Evolutionary conservation across 2,113 vertebrate species (phyloP), one percentile per base, ranked within the genome.

Genomic region (Leiothrix lutea): DNA sequence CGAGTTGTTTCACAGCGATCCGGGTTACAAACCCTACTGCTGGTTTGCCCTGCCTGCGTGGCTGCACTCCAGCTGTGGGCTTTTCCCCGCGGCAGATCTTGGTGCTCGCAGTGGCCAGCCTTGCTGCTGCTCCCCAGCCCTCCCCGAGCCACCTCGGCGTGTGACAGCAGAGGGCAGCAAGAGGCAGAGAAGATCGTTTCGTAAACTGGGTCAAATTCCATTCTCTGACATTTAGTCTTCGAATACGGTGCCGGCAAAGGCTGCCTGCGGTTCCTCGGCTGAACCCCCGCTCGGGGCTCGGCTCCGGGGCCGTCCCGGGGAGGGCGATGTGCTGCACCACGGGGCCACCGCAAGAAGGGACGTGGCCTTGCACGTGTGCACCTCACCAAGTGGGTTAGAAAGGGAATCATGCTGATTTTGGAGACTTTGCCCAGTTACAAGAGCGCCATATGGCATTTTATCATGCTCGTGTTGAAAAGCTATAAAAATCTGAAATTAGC

Each of bases 81-180:
- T 6, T 42, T 17, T 17, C 8, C 2, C 11, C 40, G 3, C 26
- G 35, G 24, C 36, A 33, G 33, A 3, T 14, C 65, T 29, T 5
- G 61, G 6, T 1, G 18, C 38, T 18, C 0, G 0, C 21, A 3
- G 12, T 2, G 25, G 7, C 20, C 58, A 23, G 31, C 31, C 22
- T 26, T 8, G 24, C 36, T 15, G 60, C 0, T n/a, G 23, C 64
- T 4, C 40, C 6, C 1, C 45, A 24, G 25, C 31, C 14, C 22
- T 19, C 51, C 16, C 70, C 1, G 7, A 67, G 50, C 58, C 25
- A 0, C 69, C 66, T 4, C 5, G 20, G 22, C n/a, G 64, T 54
- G 91, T 28, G 74, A 95, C 98, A 97, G 97, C 91, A 98, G 98
- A 91, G 97, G 97, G 98, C 98, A 98, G 97, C 97, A 98, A 96